Base-by-base conservation (phyloP, 1,140 invertebrate genomes). In the Macrocentrus cingulum region DNA sequence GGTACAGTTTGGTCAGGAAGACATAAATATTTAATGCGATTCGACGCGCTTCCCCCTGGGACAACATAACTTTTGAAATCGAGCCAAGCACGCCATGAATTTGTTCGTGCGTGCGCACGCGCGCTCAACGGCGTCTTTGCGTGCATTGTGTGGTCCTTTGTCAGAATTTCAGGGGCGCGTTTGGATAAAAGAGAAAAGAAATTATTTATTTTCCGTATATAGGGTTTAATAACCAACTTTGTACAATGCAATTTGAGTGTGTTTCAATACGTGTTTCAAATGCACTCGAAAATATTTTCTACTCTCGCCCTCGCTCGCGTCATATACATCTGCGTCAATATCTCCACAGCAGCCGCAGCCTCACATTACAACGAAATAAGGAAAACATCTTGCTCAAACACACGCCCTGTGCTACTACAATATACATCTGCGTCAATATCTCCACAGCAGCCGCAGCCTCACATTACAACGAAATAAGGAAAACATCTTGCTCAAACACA, bases 21-120 rank as follows among this genome's bases (percentile, higher is more conserved):
- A 49, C 60, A 62, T 62, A 55, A 62, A 62, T 62, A 59, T 62
- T 62, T 59, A 59, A 62, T 59, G 46, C 52, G 45, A 62, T 62
- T 62, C 56, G 60, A 59, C 60, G 56, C 56, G 56, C 41, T 42
- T 56, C 39, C 48, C 56, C 56, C 46, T 56, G 32, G 58, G 58
- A 46, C 52, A 52, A 60, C 51, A 53, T 60, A 60, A 60, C 58
- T 60, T 60, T 54, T 41, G 51, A 39, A 60, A 60, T 60, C 58
- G 58, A 39, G 18, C 15, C 15, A 18, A 20, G 18, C 58, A 54
- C 34, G 58, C 51, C 32, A 49, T 37, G 50, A 34, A 49, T 53
- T 46, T 46, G 23, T 37, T 22, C 55, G 25, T 49, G 19, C 5
- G 54, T 46, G 15, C 53, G 36, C 11, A 3, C 36, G 3, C 5